These are phyloP conservation scores for Erinaceus europaeus DNA, from an alignment of 2,113 vertebrate genomes.

Conservation along the genomic window DNA sequence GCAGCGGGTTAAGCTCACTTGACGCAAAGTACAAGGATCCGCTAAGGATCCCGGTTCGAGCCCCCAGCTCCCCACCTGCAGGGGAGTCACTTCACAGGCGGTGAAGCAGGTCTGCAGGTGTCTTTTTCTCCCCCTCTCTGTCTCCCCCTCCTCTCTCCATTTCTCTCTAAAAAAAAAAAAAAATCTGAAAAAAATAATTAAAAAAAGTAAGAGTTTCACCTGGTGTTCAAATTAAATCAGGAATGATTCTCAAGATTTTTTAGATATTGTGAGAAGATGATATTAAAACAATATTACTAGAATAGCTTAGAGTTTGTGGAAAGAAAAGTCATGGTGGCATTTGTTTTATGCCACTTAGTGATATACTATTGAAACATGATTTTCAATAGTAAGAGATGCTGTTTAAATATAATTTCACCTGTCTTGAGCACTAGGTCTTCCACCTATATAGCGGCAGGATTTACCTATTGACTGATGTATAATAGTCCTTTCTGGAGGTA, in stretches of 20 bases:
- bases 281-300: not conserved
- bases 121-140: too few relatives aligned
- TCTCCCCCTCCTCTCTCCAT: too few relatives aligned
- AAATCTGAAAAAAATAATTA: too few relatives aligned
- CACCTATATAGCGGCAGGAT: conserved; percentile 42
- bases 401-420: conserved; percentile 48
- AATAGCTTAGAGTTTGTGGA: conserved; percentile 25
- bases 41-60: too few relatives aligned
- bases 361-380: conserved; percentile 15
- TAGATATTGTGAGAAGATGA: not conserved
- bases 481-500: conserved; percentile 67
- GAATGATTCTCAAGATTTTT: conserved; percentile 44
- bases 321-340: not conserved
- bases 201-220: not conserved
- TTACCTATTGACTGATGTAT: conserved; percentile 22
- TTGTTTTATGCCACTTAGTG: conserved; percentile 36
- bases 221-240: conserved; percentile 21
- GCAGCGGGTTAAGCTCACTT: too few relatives aligned
- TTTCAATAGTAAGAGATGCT: conserved; percentile 28
- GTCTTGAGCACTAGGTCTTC: conserved; percentile 43
- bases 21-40: too few relatives aligned
- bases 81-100: too few relatives aligned
- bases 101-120: too few relatives aligned
- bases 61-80: too few relatives aligned
- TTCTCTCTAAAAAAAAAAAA: too few relatives aligned